Evolutionary conservation across 2,888 invertebrate genomes (phyloP), one percentile per base, ranked within the genome.

Genomic region (Andrena bicolor): DNA sequence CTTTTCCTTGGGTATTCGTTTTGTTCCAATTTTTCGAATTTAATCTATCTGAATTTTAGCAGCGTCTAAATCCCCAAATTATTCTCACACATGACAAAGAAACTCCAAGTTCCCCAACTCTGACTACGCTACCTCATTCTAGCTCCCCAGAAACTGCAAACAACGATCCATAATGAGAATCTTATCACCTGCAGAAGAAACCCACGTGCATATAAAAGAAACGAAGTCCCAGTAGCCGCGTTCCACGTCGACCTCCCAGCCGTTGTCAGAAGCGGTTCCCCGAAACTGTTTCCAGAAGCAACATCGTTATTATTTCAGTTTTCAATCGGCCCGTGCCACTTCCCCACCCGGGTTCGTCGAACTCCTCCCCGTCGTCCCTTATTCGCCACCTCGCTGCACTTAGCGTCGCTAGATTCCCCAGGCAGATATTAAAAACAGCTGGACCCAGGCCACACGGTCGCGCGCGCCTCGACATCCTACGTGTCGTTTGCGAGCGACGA

Each of bases 391-490:
- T 72, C 75, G 82, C 60, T 71, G 80, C 88, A 88, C 88, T 86
- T 88, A 88, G 77, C 76, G 82, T 77, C 77, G 82, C 84, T 84
- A 86, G 87, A 87, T 88, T 86, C 87, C 84, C 79, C 82, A 61
- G 82, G 61, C 83, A 84, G 88, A 89, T 90, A 90, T 89, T 90
- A 90, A 89, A 90, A 89, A 90, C 89, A 90, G 85, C 89, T 89
- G 87, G 84, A 83, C 53, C 80, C 71, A 61, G 70, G 64, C 58
- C 72, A 65, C 80, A 58, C 75, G 71, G 61, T 30, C 56, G 48
- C 60, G 64, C 74, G 80, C 66, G 74, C 16, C 41, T 16, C 41
- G 41, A 16, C 49, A 63, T 35, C 58, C 66, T 79, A 78, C 83
- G 80, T 85, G 86, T 88, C 87, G 82, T 85, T 87, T 84, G 80